phyloP scores from a whole-genome alignment of 2,113 vertebrate genomes.

The Eurypyga helias region DNA sequence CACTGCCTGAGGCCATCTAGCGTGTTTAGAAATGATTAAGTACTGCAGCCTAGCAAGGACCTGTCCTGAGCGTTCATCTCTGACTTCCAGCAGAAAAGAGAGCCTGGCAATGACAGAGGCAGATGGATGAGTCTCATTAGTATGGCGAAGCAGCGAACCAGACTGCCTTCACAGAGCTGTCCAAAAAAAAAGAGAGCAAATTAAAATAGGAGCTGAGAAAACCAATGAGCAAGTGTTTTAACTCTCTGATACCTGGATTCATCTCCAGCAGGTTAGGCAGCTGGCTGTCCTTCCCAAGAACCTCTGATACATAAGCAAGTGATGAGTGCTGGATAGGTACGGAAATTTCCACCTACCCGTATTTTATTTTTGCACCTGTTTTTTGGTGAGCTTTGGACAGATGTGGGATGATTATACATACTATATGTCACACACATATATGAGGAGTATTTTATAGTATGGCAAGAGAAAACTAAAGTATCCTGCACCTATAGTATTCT shows the following conservation, averaged over 20 bases:
- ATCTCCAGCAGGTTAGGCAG: slow-evolving; percentile 27
- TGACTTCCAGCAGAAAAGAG: slow-evolving; percentile 89
- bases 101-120: slow-evolving; percentile 88
- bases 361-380: neutral
- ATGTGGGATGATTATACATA: neutral
- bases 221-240: slow-evolving; percentile 81
- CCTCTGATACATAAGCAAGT: neutral
- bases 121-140: slow-evolving; percentile 92
- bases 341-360: neutral
- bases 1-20: slow-evolving; percentile 88
- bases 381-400: neutral
- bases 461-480: neutral
- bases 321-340: neutral
- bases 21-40: slow-evolving; percentile 91
- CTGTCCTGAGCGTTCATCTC: slow-evolving; percentile 91
- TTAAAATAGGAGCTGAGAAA: slow-evolving; percentile 85
- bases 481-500: neutral
- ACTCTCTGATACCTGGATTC: slow-evolving; percentile 81
- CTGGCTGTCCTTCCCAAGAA: slow-evolving; percentile 27
- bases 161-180: slow-evolving; percentile 87
- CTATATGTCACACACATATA: neutral
- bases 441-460: neutral
- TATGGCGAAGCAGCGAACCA: slow-evolving; percentile 85
- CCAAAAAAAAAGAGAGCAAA: slow-evolving; percentile 84
- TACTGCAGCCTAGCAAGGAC: slow-evolving; percentile 89